Percentiles rank a stretch among this genome's conserved stretches.
These are phyloP conservation scores for Muraenolepis orangiensis DNA, from an alignment of 2,797 vertebrate species.

Conservation along the genomic window DNA sequence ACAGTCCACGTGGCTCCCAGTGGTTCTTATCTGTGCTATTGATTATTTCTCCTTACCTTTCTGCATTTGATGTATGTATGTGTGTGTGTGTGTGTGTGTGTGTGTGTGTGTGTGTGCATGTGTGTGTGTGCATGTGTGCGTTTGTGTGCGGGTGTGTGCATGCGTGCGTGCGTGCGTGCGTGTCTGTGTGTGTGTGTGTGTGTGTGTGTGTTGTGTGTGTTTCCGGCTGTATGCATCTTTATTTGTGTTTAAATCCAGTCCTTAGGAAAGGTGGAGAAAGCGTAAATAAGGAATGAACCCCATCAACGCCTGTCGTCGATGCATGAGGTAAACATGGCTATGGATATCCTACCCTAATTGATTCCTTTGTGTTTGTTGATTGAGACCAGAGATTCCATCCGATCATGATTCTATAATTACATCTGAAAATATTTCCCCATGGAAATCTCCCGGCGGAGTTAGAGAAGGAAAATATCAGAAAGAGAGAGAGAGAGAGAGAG, in stretches of 20 bases:
- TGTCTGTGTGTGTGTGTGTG: neutral
- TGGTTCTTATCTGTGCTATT: neutral
- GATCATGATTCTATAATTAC: conserved; percentile 66
- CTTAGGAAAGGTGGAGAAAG: neutral
- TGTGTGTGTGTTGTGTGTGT: conserved; percentile 11
- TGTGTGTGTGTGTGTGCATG: neutral
- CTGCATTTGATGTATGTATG: neutral
- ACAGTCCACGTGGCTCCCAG: neutral
- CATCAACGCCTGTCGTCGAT: conserved; percentile 44
- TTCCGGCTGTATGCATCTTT: conserved; percentile 8
- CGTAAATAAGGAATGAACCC: neutral
- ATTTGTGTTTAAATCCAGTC: conserved; percentile 36
- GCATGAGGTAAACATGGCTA: conserved; percentile 52
- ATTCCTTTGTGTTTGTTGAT: conserved; percentile 68
- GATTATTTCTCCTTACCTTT: neutral
- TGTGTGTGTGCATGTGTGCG: conserved; percentile 5
- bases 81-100: neutral
- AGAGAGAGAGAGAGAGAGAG: conserved; percentile 30
- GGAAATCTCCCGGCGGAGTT: conserved; percentile 41
- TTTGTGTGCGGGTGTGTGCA: too few relatives aligned
- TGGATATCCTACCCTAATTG: conserved; percentile 59
- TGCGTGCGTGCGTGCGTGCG: neutral
- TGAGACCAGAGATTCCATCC: conserved; percentile 63
- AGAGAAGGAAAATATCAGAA: conserved; percentile 41
- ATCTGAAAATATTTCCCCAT: conserved; percentile 60